These are phyloP conservation scores for Porites lobata DNA, from an alignment of 92 coral and sea anemone species.

Conservation along the genomic window DNA sequence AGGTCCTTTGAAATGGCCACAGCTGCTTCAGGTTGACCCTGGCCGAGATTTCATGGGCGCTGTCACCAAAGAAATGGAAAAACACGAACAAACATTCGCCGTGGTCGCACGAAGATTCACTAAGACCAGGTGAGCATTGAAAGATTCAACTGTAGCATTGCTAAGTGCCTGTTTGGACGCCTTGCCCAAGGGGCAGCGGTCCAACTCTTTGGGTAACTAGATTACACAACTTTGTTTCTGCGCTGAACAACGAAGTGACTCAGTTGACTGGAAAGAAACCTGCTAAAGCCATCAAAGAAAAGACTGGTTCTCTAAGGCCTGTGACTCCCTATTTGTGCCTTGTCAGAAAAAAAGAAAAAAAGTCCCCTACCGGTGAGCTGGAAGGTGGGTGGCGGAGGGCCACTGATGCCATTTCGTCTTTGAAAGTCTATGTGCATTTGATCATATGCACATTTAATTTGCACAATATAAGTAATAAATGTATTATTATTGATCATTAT, in stretches of 20 bases:
- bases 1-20: constrained; percentile 8
- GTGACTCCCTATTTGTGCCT: background rate
- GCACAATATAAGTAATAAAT: too few species aligned
- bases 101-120: background rate
- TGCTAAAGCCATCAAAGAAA: background rate
- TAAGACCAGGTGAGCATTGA: background rate
- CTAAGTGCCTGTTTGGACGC: background rate
- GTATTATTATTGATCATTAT: background rate
- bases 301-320: too few species aligned
- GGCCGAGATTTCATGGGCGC: background rate
- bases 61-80: background rate
- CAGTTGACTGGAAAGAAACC: background rate
- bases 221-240: background rate
- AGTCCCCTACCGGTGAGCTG: background rate
- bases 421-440: background rate
- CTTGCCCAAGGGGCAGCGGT: background rate
- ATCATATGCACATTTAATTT: too few species aligned
- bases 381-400: background rate
- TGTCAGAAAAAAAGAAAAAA: background rate
- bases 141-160: background rate
- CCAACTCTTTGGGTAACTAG: background rate
- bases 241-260: background rate
- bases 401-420: background rate
- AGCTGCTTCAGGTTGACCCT: constrained; percentile 1
- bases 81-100: background rate